A percentile compares a stretch with the other conserved stretches of the same genome.
These are phyloP conservation scores for Osmerus eperlanus DNA, from an alignment of 2,113 vertebrate species.

Conservation along the genomic window DNA sequence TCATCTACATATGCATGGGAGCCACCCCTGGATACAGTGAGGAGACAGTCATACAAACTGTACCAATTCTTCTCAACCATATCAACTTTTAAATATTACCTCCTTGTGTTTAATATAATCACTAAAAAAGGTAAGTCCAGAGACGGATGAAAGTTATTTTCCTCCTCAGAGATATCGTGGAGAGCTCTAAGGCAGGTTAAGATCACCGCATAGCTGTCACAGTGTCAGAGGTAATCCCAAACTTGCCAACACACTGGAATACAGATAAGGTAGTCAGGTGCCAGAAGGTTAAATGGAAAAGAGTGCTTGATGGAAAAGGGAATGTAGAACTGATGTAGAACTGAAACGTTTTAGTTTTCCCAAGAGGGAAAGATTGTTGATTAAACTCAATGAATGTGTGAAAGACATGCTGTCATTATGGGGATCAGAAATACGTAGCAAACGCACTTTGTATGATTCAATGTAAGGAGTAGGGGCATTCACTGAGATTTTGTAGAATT, in stretches of 20 bases:
- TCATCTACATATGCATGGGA: constrained; percentile 65
- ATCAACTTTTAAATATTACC: not conserved
- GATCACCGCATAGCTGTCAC: constrained; percentile 61
- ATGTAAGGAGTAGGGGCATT: too few species aligned
- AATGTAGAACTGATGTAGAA: constrained; percentile 61
- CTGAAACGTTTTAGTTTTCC: constrained; percentile 51
- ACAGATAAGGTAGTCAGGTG: constrained; percentile 62
- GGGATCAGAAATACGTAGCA: not conserved
- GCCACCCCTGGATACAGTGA: constrained; percentile 58
- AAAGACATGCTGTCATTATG: constrained; percentile 10
- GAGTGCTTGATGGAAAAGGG: constrained; percentile 61
- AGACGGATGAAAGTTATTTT: not conserved
- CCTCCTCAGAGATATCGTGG: constrained; percentile 31
- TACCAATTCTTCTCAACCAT: not conserved
- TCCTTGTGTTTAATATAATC: not conserved
- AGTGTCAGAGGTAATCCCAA: constrained; percentile 63
- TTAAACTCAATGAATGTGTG: constrained; percentile 11
- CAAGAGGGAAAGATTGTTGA: constrained; percentile 33
- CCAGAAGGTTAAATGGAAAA: constrained; percentile 57
- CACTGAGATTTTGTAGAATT: too few species aligned
- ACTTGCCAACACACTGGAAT: constrained; percentile 68
- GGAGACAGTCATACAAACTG: constrained; percentile 42
- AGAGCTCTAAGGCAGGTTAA: constrained; percentile 44
- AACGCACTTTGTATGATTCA: too few species aligned
- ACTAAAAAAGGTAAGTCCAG: not conserved